Conservation (phyloP, 2,113 vertebrate species). For the Pomatostomus ruficeps region DNA sequence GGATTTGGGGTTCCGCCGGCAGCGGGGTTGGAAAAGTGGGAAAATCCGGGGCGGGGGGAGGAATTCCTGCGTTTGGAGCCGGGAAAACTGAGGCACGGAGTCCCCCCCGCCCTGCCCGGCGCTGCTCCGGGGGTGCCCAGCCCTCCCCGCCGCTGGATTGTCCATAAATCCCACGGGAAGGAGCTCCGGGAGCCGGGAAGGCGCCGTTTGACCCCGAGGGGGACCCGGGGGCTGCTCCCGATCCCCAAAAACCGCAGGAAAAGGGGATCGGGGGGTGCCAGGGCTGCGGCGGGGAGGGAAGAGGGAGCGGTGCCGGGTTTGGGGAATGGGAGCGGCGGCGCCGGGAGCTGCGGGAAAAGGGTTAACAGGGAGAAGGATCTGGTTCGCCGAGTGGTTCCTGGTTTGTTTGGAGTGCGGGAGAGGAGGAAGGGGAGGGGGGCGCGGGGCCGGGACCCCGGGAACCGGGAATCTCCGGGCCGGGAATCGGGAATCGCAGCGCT, state of each 20-base stretch:
- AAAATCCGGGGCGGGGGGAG: background rate
- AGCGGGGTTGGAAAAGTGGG: background rate
- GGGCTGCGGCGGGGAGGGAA: background rate
- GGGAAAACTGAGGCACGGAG: slow-evolving; percentile 5
- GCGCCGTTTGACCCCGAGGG: background rate
- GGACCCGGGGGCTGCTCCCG: accelerated
- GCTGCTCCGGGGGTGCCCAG: background rate
- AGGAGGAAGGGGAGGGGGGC: background rate
- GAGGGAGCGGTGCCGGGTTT: background rate
- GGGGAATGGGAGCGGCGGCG: background rate
- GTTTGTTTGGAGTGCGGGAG: background rate
- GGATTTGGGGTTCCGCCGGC: background rate
- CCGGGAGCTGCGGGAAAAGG: background rate
- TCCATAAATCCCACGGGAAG: accelerated
- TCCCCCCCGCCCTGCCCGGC: accelerated
- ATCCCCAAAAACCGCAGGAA: accelerated
- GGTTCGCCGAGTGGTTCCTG: background rate
- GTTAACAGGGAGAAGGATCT: background rate
- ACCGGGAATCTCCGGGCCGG: background rate
- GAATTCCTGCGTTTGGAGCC: background rate
- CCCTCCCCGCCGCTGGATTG: background rate
- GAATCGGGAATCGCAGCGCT: background rate
- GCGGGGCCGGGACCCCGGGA: background rate
- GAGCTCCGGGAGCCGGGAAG: background rate
- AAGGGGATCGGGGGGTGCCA: background rate